Conservation (phyloP, 2,113 vertebrate genomes). For the Sapajus apella region DNA sequence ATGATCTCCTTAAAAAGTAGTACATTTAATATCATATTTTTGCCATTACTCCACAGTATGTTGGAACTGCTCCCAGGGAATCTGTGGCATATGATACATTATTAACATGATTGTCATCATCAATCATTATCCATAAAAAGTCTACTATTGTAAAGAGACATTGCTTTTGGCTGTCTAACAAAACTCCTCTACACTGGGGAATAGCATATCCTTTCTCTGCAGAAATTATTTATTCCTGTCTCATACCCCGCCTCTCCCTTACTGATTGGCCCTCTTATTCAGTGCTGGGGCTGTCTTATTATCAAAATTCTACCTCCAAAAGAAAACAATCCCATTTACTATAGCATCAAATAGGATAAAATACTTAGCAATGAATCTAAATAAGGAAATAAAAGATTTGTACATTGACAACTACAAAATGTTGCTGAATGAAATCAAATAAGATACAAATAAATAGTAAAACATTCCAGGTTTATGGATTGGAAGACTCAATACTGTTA, state of each 20-base stretch:
- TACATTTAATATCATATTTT: neutral
- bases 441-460: neutral
- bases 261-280: neutral
- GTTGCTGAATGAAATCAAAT: neutral
- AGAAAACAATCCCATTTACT: neutral
- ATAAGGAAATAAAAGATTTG: neutral
- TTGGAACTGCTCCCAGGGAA: neutral
- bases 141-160: neutral
- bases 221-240: neutral
- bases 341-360: neutral
- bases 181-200: neutral
- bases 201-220: neutral
- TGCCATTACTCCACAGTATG: neutral
- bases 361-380: neutral
- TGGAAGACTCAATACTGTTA: neutral
- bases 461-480: neutral
- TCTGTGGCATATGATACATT: neutral
- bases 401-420: neutral
- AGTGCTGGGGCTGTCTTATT: neutral
- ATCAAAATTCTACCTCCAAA: neutral
- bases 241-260: rapidly evolving
- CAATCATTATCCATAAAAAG: neutral
- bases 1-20: neutral
- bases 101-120: neutral
- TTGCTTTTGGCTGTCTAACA: neutral